These are phyloP conservation scores for Chaetorhynchus papuensis DNA, from an alignment of 2,113 vertebrate genomes.

Conservation along the genomic window DNA sequence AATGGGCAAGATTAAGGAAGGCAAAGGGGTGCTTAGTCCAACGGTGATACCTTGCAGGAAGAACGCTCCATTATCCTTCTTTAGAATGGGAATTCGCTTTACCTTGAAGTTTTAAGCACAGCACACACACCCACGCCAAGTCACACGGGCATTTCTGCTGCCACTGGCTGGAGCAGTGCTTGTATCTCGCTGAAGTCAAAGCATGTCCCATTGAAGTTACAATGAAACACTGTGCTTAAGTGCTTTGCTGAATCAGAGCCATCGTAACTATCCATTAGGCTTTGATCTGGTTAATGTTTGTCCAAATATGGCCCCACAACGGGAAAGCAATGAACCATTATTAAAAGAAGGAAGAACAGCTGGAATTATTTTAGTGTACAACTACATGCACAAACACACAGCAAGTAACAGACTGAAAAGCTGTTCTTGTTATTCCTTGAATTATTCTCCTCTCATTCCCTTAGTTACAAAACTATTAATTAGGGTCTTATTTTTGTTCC, in stretches of 20 bases:
- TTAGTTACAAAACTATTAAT: neutral
- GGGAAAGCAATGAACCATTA: conserved; percentile 52
- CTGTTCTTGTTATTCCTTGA: neutral
- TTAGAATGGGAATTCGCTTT: neutral
- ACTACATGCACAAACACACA: conserved; percentile 42
- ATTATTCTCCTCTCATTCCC: conserved; percentile 4
- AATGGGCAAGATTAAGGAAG: neutral
- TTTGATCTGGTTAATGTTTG: conserved; percentile 70
- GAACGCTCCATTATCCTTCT: neutral
- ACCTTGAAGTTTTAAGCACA: neutral
- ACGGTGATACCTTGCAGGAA: neutral
- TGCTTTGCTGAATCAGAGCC: conserved; percentile 63
- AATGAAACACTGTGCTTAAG: conserved; percentile 48
- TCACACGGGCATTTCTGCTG: neutral
- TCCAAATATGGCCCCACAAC: conserved; percentile 49
- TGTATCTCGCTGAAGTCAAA: neutral
- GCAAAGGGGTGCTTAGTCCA: neutral
- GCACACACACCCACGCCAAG: neutral
- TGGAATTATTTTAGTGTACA: conserved; percentile 53
- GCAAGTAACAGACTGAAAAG: neutral
- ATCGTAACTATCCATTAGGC: conserved; percentile 59
- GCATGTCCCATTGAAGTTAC: conserved; percentile 43
- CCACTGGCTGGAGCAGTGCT: neutral
- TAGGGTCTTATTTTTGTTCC: neutral
- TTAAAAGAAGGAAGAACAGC: conserved; percentile 61